Evolutionary conservation across 2,888 invertebrate genomes (phyloP).

Genomic region (Eupithecia vulgata): DNA sequence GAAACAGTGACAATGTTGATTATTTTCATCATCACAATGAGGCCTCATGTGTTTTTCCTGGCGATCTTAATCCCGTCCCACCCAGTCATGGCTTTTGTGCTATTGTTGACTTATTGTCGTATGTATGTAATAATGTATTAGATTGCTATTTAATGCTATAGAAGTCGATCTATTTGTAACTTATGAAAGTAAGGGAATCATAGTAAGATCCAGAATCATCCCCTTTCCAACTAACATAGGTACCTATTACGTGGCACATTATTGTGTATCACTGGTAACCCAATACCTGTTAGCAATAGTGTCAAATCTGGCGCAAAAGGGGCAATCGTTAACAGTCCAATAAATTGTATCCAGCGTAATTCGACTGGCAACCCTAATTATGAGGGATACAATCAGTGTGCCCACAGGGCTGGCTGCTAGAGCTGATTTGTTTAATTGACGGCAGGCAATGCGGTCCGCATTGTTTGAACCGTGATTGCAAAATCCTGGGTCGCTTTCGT

Average conservation of each 20-base stretch:
- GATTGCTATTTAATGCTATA: background rate
- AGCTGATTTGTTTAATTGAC: conserved; percentile 30
- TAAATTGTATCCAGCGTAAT: conserved; percentile 26
- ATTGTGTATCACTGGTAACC: background rate
- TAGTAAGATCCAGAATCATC: background rate
- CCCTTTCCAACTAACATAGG: background rate
- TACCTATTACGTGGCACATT: background rate
- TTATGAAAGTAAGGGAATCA: background rate
- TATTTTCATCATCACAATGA: background rate
- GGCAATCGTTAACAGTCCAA: conserved; percentile 18
- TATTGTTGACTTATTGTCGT: too few species aligned
- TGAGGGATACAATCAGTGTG: conserved; percentile 23
- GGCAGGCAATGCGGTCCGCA: conserved; percentile 18
- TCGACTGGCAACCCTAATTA: conserved; percentile 24
- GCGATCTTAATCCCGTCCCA: background rate
- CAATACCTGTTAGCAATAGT: background rate
- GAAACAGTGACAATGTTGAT: background rate
- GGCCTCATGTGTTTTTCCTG: background rate
- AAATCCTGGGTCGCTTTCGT: background rate
- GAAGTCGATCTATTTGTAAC: background rate
- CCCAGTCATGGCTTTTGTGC: background rate
- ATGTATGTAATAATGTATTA: background rate
- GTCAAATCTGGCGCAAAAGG: conserved; percentile 10
- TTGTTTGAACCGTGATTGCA: background rate
- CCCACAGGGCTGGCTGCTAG: background rate